phyloP scores from a whole-genome alignment of 2,888 invertebrate genomes.

The Craniophora ligustri region DNA sequence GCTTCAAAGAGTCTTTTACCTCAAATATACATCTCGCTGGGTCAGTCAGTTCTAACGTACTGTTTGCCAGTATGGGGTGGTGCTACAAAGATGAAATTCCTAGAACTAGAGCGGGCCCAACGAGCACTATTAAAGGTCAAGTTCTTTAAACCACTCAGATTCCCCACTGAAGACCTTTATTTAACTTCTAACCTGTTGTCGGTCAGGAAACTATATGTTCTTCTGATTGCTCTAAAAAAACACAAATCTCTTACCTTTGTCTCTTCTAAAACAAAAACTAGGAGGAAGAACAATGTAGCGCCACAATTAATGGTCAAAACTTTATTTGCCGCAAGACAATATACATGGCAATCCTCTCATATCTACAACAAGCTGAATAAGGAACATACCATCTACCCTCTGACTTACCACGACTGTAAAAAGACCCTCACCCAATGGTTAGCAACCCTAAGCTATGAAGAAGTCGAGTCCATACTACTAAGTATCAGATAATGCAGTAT shows the following conservation, averaged over 20 bases:
- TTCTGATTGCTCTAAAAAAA: neutral
- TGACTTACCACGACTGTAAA: neutral
- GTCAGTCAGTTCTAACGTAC: conserved; percentile 6
- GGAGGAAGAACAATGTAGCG: neutral
- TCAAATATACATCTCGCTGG: conserved; percentile 4
- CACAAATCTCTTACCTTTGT: neutral
- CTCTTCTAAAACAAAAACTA: neutral
- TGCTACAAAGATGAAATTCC: conserved; percentile 2
- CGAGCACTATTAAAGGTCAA: neutral
- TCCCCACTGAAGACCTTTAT: neutral
- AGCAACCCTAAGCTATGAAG: too few relatives aligned
- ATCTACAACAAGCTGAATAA: neutral
- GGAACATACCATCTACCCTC: neutral
- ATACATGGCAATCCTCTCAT: neutral
- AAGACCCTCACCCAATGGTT: neutral
- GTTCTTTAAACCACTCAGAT: neutral
- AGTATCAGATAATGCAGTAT: too few relatives aligned
- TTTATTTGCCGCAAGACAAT: neutral
- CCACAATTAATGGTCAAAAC: neutral
- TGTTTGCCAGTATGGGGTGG: conserved; percentile 16
- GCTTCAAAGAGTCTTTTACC: neutral
- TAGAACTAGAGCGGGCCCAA: neutral
- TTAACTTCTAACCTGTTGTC: neutral
- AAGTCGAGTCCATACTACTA: too few relatives aligned
- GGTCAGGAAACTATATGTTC: neutral